phyloP scores from a whole-genome alignment of 2,113 vertebrate species.

The Muntiacus reevesi region DNA sequence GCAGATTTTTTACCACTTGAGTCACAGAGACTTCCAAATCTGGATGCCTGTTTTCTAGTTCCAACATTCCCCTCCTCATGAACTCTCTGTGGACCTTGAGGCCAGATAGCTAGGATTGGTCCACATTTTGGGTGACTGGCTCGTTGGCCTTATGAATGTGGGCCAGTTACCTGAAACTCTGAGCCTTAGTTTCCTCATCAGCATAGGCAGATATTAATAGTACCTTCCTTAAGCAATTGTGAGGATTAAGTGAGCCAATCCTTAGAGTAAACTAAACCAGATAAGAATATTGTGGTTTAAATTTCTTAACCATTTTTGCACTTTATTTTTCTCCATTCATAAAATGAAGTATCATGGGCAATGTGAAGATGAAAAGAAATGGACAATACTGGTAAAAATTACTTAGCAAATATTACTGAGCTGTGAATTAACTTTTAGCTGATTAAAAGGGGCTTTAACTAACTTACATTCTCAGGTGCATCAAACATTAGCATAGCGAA shows the following conservation, averaged over 20 bases:
- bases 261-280: background rate
- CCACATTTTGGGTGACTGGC: background rate
- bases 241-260: background rate
- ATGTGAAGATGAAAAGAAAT: background rate
- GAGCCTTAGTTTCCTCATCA: background rate
- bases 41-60: background rate
- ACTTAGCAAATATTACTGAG: background rate
- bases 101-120: background rate
- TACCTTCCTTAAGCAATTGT: background rate
- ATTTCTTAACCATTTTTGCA: background rate
- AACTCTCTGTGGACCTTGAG: fast-evolving
- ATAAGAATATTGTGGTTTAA: background rate
- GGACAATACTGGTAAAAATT: background rate
- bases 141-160: background rate
- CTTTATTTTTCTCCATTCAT: background rate
- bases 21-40: background rate
- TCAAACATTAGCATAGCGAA: background rate
- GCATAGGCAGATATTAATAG: background rate
- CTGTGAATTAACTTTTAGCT: background rate
- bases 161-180: background rate
- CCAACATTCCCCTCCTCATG: background rate
- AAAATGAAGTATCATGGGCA: background rate
- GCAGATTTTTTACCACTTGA: background rate
- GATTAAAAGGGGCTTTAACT: background rate
- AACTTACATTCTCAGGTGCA: background rate